Percentiles rank a stretch among this genome's conserved stretches.
phyloP scores from a whole-genome alignment of 2,113 vertebrate species.

The Vicugna pacos region DNA sequence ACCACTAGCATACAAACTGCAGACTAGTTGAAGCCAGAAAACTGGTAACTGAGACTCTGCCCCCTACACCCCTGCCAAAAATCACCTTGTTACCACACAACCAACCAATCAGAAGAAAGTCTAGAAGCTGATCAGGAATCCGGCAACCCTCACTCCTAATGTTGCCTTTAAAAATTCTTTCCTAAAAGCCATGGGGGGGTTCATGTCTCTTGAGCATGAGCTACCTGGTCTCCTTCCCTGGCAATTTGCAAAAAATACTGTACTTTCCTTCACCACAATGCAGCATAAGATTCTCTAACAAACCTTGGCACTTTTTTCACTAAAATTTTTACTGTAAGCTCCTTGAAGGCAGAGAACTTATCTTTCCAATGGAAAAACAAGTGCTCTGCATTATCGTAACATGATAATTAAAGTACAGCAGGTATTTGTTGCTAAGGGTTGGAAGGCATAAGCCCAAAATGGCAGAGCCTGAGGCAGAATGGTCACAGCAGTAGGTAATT shows the following conservation, averaged over 20 bases:
- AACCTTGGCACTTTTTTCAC: not conserved
- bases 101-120: not conserved
- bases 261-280: not conserved
- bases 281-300: not conserved
- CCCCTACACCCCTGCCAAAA: not conserved
- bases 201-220: not conserved
- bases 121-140: not conserved
- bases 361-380: slow-evolving; percentile 7
- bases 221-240: not conserved
- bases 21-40: not conserved
- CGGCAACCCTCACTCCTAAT: not conserved
- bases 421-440: not conserved
- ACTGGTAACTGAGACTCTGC: not conserved
- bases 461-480: not conserved
- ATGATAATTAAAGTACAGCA: not conserved
- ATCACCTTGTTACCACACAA: not conserved
- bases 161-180: not conserved
- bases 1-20: not conserved
- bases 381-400: not conserved
- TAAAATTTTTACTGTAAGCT: not conserved
- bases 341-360: not conserved
- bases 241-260: not conserved
- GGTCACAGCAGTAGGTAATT: not conserved
- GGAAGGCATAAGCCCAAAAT: not conserved
- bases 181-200: not conserved